Conservation (phyloP, 2,797 vertebrate species). For the Odontamblyopus lacepedii region DNA sequence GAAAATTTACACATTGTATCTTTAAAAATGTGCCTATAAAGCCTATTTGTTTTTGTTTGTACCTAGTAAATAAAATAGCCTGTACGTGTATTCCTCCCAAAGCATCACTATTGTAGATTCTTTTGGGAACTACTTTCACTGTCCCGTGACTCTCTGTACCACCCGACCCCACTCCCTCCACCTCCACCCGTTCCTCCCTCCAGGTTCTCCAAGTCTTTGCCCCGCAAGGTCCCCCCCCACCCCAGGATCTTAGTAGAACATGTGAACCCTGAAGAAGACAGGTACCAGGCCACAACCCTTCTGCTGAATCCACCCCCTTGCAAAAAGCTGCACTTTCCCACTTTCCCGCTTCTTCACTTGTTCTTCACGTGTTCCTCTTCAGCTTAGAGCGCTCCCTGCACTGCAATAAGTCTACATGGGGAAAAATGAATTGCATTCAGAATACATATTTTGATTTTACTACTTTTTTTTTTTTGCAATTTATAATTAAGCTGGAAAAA, state of each 20-base stretch:
- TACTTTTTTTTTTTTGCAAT: neutral
- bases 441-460: neutral
- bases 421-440: neutral
- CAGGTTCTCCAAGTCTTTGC: slow-evolving; percentile 89
- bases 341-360: slow-evolving; percentile 29
- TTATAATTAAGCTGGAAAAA: neutral
- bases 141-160: slow-evolving; percentile 37
- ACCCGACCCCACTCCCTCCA: slow-evolving; percentile 61
- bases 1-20: neutral
- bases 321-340: neutral
- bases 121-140: slow-evolving; percentile 6
- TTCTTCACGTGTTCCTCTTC: neutral
- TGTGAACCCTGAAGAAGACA: slow-evolving; percentile 89
- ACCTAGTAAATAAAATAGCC: neutral
- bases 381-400: slow-evolving; percentile 21
- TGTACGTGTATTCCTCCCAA: slow-evolving; percentile 3
- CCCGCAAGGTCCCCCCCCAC: slow-evolving; percentile 85
- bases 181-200: slow-evolving; percentile 19
- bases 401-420: neutral
- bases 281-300: slow-evolving; percentile 79
- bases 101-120: slow-evolving; percentile 1
- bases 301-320: slow-evolving; percentile 15
- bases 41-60: neutral
- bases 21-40: neutral
- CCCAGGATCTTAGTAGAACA: slow-evolving; percentile 95